These are phyloP conservation scores for Steromphala cineraria DNA, from an alignment of 2,888 invertebrate species.

Conservation along the genomic window DNA sequence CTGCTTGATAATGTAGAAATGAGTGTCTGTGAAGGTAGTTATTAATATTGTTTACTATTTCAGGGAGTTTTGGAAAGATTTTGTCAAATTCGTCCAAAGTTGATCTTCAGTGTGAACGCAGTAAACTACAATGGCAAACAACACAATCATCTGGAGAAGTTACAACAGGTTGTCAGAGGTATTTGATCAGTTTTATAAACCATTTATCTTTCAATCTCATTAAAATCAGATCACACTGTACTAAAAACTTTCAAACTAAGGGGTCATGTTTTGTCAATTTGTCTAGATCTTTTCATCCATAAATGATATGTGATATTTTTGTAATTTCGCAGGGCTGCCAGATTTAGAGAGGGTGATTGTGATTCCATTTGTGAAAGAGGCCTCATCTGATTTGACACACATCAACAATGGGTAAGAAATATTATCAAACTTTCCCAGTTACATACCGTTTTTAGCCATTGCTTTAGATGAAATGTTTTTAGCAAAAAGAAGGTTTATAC, in stretches of 20 bases:
- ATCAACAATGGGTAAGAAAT: conserved; percentile 62
- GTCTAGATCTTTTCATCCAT: no score
- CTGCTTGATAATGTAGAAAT: no score
- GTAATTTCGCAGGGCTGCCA: conserved; percentile 62
- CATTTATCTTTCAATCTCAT: no score
- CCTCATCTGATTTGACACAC: conserved; percentile 53
- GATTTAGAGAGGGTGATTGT: conserved; percentile 72
- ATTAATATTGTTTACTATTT: conserved; percentile 22
- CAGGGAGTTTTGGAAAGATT: conserved; percentile 77
- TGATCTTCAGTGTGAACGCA: conserved; percentile 78
- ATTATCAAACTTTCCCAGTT: no score
- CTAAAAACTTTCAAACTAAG: no score
- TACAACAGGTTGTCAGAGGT: conserved; percentile 76
- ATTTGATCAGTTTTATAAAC: background rate
- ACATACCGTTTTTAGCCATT: no score
- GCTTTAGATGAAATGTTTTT: no score
- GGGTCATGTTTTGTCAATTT: no score
- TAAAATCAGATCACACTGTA: no score
- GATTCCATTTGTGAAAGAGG: conserved; percentile 67
- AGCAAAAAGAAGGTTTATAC: no score
- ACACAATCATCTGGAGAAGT: conserved; percentile 77
- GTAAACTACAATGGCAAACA: conserved; percentile 78
- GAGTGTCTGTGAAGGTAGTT: no score
- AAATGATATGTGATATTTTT: no score
- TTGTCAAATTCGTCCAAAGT: conserved; percentile 77